Evolutionary conservation across 2,797 vertebrate genomes (phyloP).

Genomic region (Lacerta agilis): DNA sequence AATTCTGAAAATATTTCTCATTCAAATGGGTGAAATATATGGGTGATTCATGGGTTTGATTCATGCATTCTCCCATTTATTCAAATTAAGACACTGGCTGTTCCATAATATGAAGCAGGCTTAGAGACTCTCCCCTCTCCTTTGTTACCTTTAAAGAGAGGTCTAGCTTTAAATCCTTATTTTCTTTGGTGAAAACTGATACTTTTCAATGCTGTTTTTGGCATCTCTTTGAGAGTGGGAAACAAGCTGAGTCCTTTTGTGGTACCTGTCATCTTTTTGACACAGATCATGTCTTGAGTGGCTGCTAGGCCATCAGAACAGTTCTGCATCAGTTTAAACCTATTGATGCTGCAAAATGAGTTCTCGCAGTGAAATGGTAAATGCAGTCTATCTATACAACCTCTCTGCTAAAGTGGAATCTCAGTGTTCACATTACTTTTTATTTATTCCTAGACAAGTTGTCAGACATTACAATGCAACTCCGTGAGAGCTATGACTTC

Average conservation of each 20-base stretch:
- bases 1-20: neutral
- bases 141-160: neutral
- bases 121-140: neutral
- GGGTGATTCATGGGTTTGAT: no score
- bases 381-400: neutral
- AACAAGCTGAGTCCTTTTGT: neutral
- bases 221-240: neutral
- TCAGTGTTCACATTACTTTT: neutral
- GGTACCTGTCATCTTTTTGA: neutral
- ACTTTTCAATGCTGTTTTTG: neutral
- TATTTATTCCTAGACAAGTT: conserved; percentile 84
- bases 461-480: conserved; percentile 85
- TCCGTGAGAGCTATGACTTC: conserved; percentile 86
- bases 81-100: neutral
- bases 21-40: neutral
- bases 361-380: neutral
- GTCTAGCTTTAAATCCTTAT: neutral
- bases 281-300: no score
- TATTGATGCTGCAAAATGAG: neutral
- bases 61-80: neutral
- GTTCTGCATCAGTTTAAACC: neutral
- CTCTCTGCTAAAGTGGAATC: neutral
- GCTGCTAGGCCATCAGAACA: neutral
- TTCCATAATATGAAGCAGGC: no score
- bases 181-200: neutral